phyloP scores from a whole-genome alignment of 1,140 invertebrate genomes.

The Drosophila rufa region DNA sequence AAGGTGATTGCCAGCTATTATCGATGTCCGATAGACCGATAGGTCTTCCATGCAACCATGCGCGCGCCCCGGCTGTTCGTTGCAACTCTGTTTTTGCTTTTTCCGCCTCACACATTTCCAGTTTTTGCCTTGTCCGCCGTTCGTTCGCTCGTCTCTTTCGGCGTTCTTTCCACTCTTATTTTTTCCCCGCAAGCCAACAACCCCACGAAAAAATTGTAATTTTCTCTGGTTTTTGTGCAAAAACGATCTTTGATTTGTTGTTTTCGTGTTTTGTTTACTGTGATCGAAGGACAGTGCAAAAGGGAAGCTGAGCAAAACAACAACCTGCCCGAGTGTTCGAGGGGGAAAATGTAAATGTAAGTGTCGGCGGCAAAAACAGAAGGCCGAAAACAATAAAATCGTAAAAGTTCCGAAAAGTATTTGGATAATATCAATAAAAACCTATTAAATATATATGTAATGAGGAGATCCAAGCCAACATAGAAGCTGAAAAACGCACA shows the following conservation, averaged over 20 bases:
- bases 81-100: slow-evolving; percentile 81
- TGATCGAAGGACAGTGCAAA: slow-evolving; percentile 24
- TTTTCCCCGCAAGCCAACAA: slow-evolving; percentile 41
- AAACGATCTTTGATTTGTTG: slow-evolving; percentile 26
- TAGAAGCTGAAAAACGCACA: slow-evolving; percentile 52
- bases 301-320: slow-evolving; percentile 32
- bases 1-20: background rate
- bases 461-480: slow-evolving; percentile 22
- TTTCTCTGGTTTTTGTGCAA: slow-evolving; percentile 33
- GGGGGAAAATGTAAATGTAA: slow-evolving; percentile 50
- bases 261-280: slow-evolving; percentile 27
- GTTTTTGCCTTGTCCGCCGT: slow-evolving; percentile 77
- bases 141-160: slow-evolving; percentile 60
- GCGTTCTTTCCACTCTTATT: slow-evolving; percentile 73
- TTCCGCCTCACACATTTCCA: slow-evolving; percentile 80
- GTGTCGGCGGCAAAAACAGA: slow-evolving; percentile 18
- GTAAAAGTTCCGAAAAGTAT: background rate
- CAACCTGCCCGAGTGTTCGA: slow-evolving; percentile 42
- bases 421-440: slow-evolving; percentile 3
- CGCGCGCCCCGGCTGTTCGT: slow-evolving; percentile 57
- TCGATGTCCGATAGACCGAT: slow-evolving; percentile 55
- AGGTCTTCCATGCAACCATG: slow-evolving; percentile 56
- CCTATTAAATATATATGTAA: slow-evolving; percentile 19
- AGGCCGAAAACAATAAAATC: slow-evolving; percentile 2
- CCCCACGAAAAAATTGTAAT: slow-evolving; percentile 55